Base-by-base conservation (phyloP, 2,113 vertebrate genomes). In the Erythrolamprus reginae region DNA sequence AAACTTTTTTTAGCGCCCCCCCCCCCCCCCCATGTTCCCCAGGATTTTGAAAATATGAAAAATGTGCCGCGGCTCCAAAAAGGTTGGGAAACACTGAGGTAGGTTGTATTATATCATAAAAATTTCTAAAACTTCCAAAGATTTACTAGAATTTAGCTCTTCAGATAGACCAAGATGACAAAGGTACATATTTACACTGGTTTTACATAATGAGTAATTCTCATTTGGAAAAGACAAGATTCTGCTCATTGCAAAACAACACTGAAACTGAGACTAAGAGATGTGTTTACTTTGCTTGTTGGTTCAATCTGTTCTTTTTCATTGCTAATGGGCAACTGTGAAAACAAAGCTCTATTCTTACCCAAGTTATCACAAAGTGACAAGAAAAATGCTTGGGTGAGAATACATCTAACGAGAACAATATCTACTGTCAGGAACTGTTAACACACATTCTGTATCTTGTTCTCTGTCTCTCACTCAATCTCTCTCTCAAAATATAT, bases 181-280 rank as follows among this genome's bases (percentile, higher is more conserved):
- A 91, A 91, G 7, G 10, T 91, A 1, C 84, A 84, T 85, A 86
- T 61, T 65, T 0, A 0, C 87, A 55, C 38, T 65, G 55, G 42
- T 33, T 93, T 94, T 94, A 92, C 52, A 77, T 90, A 77, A 83
- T 89, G 61, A 92, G 84, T 93, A 90, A 47, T 2, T 92, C 38
- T 47, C 24, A 92, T 4, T 82, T 88, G 42, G 19, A 85, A 93
- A 28, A 90, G 0, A 17, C 48, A 89, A 85, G 50, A 90, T 89
- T 38, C 23, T 88, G 38, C 28, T 84, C 24, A 89, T 52, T 21
- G 48, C 55, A 92, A 87, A 93, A 92, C 58, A 94, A 28, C 21
- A 24, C 82, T 83, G 56, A 91, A 3, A 52, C 45, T 88, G 88
- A 86, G 5, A 42, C 61, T 56, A 83, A 52, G 90, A 91, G 19